A percentile compares a stretch with the other conserved stretches of the same genome.
phyloP scores from a whole-genome alignment of 2,797 vertebrate species.

The Tinamus major region DNA sequence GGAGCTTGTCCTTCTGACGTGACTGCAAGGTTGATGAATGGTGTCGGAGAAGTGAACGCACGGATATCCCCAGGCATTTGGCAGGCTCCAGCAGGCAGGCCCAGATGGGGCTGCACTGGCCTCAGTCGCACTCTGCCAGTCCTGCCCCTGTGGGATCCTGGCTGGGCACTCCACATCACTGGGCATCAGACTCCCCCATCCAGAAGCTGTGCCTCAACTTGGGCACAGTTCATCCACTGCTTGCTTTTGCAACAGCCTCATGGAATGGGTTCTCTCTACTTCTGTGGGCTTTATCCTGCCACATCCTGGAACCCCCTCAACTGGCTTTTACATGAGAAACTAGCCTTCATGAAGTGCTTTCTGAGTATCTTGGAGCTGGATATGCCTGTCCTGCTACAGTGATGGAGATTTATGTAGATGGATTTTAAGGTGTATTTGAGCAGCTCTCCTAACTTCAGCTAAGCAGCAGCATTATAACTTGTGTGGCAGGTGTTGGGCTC shows the following conservation, averaged over 20 bases:
- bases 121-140: background rate
- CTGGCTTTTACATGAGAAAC: background rate
- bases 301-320: background rate
- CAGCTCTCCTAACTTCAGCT: background rate
- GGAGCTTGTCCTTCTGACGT: background rate
- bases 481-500: background rate
- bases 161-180: background rate
- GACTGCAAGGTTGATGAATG: background rate
- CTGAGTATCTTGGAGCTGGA: background rate
- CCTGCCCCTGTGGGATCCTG: background rate
- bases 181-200: background rate
- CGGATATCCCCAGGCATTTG: background rate
- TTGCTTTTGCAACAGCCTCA: background rate
- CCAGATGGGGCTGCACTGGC: background rate
- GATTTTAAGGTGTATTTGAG: background rate
- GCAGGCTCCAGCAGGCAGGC: background rate
- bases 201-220: background rate
- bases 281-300: background rate
- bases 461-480: background rate
- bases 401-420: background rate
- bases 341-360: background rate
- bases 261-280: background rate
- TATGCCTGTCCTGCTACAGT: background rate
- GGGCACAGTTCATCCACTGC: background rate
- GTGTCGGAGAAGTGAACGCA: background rate